phyloP scores from a whole-genome alignment of 1,140 invertebrate species.

The Papilio helenus region DNA sequence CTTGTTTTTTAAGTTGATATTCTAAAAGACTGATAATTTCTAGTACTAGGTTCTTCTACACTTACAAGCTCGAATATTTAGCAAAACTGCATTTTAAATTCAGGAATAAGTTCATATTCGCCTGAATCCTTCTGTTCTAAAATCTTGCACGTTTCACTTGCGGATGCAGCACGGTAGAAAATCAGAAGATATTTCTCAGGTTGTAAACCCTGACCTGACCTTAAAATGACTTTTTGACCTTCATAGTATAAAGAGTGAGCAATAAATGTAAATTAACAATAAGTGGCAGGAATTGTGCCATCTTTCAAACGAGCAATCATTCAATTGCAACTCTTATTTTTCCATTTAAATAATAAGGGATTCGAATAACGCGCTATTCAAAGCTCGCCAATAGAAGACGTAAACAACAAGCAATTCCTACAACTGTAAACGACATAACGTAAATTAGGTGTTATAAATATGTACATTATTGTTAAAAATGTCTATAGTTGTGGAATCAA shows the following conservation, averaged over 20 bases:
- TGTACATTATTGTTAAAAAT: too few species aligned
- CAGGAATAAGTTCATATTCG: neutral
- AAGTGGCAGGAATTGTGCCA: conserved; percentile 39
- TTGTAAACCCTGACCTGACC: neutral
- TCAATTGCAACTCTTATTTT: conserved; percentile 53
- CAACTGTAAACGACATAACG: neutral
- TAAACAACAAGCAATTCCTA: neutral
- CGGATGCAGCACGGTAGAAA: too few species aligned
- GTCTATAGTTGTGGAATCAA: too few species aligned
- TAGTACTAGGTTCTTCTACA: too few species aligned
- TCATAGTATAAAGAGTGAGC: neutral
- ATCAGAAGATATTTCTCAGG: neutral
- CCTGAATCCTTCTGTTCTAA: too few species aligned
- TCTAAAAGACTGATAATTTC: too few species aligned
- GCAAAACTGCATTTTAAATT: neutral
- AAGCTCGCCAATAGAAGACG: neutral
- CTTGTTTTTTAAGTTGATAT: neutral
- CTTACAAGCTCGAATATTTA: neutral
- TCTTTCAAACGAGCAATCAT: conserved; percentile 56
- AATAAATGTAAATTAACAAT: conserved; percentile 44
- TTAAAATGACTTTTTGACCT: conserved; percentile 42
- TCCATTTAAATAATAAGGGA: neutral
- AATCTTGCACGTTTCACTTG: too few species aligned
- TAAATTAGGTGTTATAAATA: neutral
- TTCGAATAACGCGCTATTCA: neutral